phyloP scores from a whole-genome alignment of 2,888 invertebrate genomes.

The Andrena trimmerana region DNA sequence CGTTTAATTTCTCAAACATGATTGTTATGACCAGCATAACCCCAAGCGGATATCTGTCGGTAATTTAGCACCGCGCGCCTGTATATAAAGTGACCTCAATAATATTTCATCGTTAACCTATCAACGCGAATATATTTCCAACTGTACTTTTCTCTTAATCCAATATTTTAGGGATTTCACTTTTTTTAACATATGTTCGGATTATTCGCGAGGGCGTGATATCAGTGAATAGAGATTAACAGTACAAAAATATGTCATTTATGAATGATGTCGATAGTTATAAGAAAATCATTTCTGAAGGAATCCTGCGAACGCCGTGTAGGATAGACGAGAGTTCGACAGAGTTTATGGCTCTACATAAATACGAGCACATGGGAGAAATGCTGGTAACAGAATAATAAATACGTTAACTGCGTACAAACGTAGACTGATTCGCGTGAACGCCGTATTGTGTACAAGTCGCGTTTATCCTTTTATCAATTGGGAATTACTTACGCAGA shows the following conservation, averaged over 20 bases:
- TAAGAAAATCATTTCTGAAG: slow-evolving; percentile 63
- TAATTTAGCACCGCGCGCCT: slow-evolving; percentile 16
- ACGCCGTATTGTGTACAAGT: neutral
- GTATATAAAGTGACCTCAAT: slow-evolving; percentile 28
- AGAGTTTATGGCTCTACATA: slow-evolving; percentile 63
- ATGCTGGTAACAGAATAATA: slow-evolving; percentile 64
- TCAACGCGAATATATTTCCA: neutral
- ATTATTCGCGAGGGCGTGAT: slow-evolving; percentile 13
- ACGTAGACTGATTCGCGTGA: too few species aligned
- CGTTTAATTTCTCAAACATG: slow-evolving; percentile 19
- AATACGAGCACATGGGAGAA: slow-evolving; percentile 60
- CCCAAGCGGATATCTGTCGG: slow-evolving; percentile 24
- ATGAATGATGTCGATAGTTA: slow-evolving; percentile 60
- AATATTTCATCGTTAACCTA: slow-evolving; percentile 14
- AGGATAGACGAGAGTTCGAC: slow-evolving; percentile 50
- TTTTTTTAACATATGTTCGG: slow-evolving; percentile 10
- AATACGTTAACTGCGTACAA: neutral
- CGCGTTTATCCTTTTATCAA: slow-evolving; percentile 14
- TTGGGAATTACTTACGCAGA: slow-evolving; percentile 40
- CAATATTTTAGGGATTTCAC: slow-evolving; percentile 21
- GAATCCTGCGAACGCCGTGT: slow-evolving; percentile 51
- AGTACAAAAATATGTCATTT: slow-evolving; percentile 68
- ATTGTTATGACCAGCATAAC: slow-evolving; percentile 35
- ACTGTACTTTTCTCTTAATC: slow-evolving; percentile 15
- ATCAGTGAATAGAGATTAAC: slow-evolving; percentile 9